phyloP scores from a whole-genome alignment of 2,797 vertebrate species.

The Acipenser transmontanus region DNA sequence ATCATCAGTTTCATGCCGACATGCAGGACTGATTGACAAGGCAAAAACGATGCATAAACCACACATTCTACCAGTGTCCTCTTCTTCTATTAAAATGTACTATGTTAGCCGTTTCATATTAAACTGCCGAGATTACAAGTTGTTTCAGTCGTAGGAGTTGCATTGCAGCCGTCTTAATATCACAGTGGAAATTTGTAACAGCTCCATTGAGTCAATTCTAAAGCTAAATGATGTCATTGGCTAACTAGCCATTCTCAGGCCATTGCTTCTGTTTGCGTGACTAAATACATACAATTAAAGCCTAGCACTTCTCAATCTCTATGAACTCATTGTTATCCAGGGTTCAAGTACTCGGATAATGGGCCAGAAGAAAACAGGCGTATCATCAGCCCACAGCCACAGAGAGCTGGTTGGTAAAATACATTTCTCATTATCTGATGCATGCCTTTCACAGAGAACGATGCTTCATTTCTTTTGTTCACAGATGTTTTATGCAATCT shows the following conservation, averaged over 20 bases:
- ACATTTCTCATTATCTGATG: conserved; percentile 83
- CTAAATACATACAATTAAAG: conserved; percentile 99
- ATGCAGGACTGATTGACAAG: conserved; percentile 90
- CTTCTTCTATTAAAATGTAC: conserved; percentile 13
- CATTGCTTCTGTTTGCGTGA: conserved; percentile 99
- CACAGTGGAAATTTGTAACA: conserved; percentile 68
- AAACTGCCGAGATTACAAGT: conserved; percentile 17
- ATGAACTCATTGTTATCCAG: conserved; percentile 97
- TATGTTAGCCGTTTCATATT: no score
- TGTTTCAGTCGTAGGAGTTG: conserved; percentile 32
- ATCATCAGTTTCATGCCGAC: conserved; percentile 87
- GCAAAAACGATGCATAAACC: conserved; percentile 64
- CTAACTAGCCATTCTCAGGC: conserved; percentile 97
- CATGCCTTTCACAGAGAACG: conserved; percentile 57
- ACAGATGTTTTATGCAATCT: conserved; percentile 36
- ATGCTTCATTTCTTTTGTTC: conserved; percentile 32
- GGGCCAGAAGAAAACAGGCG: conserved; percentile 84
- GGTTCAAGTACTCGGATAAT: conserved; percentile 98
- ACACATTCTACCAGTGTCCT: conserved; percentile 64
- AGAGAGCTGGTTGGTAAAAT: conserved; percentile 76
- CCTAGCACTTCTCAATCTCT: conserved; percentile 92
- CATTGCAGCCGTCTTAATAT: conserved; percentile 54
- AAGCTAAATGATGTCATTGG: conserved; percentile 92
- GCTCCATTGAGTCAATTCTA: conserved; percentile 81
- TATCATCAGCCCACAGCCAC: conserved; percentile 64